A percentile compares a stretch with the other conserved stretches of the same genome.
These are phyloP conservation scores for Columbina picui DNA, from an alignment of 2,113 vertebrate genomes.

Conservation along the genomic window DNA sequence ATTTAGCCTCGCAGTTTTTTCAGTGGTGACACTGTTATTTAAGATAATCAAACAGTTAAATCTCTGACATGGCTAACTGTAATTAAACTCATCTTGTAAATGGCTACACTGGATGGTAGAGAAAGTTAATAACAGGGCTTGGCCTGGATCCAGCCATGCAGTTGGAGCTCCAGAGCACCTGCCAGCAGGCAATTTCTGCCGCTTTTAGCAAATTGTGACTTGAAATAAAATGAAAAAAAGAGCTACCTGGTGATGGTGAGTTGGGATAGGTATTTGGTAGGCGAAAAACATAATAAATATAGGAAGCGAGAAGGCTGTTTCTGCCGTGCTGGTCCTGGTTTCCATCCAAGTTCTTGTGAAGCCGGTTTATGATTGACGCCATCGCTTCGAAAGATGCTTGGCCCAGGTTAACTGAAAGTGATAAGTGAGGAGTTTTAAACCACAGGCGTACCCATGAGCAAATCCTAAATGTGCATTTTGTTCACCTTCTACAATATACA, in stretches of 20 bases:
- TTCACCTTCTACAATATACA: background rate
- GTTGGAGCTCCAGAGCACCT: background rate
- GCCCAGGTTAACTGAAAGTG: slow-evolving; percentile 90
- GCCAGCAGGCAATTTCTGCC: background rate
- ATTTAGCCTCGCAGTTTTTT: background rate
- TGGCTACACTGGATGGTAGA: background rate
- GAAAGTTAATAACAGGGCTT: background rate
- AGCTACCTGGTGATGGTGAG: slow-evolving; percentile 91
- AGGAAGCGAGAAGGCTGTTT: slow-evolving; percentile 95
- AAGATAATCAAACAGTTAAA: background rate
- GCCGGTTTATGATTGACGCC: slow-evolving; percentile 95
- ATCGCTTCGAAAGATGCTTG: slow-evolving; percentile 97
- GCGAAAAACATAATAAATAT: slow-evolving; percentile 96
- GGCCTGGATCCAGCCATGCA: background rate
- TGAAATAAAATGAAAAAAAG: background rate
- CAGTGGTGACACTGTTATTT: background rate
- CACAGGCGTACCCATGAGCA: background rate
- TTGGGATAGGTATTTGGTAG: slow-evolving; percentile 92
- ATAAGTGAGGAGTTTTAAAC: background rate
- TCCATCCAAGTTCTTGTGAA: slow-evolving; percentile 95
- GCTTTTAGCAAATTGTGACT: background rate
- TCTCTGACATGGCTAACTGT: background rate
- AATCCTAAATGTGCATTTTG: background rate
- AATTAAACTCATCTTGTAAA: slow-evolving; percentile 6
- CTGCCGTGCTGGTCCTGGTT: slow-evolving; percentile 97